Percentiles rank a stretch among this genome's conserved stretches.
Evolutionary conservation across 2,797 vertebrate species (phyloP).

Genomic region (Nasua narica): DNA sequence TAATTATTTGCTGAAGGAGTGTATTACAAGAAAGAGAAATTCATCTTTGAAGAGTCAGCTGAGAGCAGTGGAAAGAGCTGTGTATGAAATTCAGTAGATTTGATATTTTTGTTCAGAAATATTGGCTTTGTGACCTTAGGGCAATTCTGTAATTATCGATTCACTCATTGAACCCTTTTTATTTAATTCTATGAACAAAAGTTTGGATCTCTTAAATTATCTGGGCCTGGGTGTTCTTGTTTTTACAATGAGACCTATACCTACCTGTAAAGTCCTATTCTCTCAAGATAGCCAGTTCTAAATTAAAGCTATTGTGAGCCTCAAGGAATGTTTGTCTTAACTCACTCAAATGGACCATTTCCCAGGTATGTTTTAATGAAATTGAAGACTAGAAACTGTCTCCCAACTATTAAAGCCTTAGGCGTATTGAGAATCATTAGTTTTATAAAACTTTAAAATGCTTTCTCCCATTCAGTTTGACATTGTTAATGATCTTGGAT

Average conservation of each 20-base stretch:
- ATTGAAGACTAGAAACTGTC: slow-evolving; percentile 22
- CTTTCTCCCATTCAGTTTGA: slow-evolving; percentile 20
- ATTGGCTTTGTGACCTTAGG: background rate
- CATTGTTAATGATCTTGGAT: slow-evolving; percentile 55
- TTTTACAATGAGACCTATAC: background rate
- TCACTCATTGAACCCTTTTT: background rate
- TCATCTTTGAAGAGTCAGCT: background rate
- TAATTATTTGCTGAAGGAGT: background rate
- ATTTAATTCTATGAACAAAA: background rate
- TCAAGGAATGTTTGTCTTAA: slow-evolving; percentile 32
- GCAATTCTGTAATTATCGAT: background rate
- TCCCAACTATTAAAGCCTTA: slow-evolving; percentile 37
- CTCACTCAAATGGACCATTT: slow-evolving; percentile 26
- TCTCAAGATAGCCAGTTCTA: background rate
- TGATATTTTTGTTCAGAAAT: background rate
- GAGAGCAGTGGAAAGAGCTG: background rate
- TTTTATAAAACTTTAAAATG: slow-evolving; percentile 59
- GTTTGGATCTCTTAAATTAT: background rate
- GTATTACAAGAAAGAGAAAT: background rate
- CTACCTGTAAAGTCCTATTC: background rate
- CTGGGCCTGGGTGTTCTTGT: background rate
- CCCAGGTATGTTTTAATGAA: slow-evolving; percentile 33
- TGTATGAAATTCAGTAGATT: background rate
- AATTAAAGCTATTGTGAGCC: slow-evolving; percentile 27
- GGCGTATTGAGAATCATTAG: slow-evolving; percentile 14